Evolutionary conservation across 2,113 vertebrate species (phyloP).

Genomic region (Stigmatopora nigra): DNA sequence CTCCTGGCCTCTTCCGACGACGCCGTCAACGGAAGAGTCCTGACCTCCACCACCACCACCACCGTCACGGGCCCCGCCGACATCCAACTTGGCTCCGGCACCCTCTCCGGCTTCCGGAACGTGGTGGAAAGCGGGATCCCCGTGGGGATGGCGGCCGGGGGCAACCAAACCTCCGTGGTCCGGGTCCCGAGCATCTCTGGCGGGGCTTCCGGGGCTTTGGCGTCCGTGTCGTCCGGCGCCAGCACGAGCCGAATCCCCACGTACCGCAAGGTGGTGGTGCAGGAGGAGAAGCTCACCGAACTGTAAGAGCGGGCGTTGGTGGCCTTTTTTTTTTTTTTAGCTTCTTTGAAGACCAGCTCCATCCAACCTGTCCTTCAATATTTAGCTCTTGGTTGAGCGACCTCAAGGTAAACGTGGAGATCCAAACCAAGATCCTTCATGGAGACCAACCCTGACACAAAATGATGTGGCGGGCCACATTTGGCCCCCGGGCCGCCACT

Average conservation of each 20-base stretch:
- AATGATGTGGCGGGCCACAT: too few species aligned
- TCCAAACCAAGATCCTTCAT: neutral
- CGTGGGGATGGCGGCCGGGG: conserved; percentile 35
- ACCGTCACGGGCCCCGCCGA: conserved; percentile 11
- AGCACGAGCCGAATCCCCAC: conserved; percentile 8
- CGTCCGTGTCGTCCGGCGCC: conserved; percentile 11
- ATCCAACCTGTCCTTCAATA: neutral
- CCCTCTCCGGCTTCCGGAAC: conserved; percentile 48
- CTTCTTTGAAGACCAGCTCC: too few species aligned
- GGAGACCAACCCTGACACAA: neutral
- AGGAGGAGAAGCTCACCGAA: conserved; percentile 23
- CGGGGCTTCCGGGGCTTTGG: too few species aligned
- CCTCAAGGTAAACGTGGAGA: neutral
- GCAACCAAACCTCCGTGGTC: conserved; percentile 21
- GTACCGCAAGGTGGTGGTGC: conserved; percentile 15
- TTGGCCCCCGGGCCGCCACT: too few species aligned
- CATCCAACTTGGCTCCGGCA: conserved; percentile 46
- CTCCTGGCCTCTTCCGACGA: too few species aligned
- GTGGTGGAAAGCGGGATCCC: conserved; percentile 49
- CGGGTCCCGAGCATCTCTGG: conserved; percentile 12
- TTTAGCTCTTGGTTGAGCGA: neutral
- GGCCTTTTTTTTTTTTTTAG: too few species aligned
- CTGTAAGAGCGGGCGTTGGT: neutral
- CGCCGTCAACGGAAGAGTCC: conserved; percentile 21
- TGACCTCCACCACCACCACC: neutral